phyloP scores from a whole-genome alignment of 1,140 invertebrate genomes.

The Magallana gigas region DNA sequence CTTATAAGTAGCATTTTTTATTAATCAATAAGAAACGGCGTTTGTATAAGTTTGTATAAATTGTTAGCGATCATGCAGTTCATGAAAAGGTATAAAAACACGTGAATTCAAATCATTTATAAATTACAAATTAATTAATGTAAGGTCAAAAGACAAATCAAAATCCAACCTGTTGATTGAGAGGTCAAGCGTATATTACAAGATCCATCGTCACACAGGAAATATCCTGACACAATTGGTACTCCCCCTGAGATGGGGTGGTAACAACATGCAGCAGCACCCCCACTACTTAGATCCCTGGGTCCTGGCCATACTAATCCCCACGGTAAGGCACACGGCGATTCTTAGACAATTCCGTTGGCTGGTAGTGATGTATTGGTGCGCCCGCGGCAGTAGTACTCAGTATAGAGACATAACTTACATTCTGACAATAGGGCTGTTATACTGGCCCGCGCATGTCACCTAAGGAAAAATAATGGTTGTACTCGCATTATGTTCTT shows the following conservation, averaged over 20 bases:
- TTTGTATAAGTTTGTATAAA: too few species aligned
- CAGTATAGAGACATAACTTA: background rate
- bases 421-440: background rate
- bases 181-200: too few species aligned
- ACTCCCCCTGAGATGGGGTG: background rate
- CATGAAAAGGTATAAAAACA: too few species aligned
- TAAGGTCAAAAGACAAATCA: too few species aligned
- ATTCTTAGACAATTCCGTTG: background rate
- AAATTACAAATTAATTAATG: too few species aligned
- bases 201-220: too few species aligned
- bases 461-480: conserved; percentile 9
- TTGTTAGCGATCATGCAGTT: too few species aligned
- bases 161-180: too few species aligned
- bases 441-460: background rate
- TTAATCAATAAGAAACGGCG: too few species aligned
- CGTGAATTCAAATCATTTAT: too few species aligned
- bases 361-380: background rate
- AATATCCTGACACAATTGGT: background rate
- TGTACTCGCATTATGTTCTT: background rate
- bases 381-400: background rate
- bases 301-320: background rate
- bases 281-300: background rate
- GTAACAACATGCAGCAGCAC: background rate
- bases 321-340: background rate
- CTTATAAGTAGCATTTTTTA: too few species aligned